A percentile compares a stretch with the other conserved stretches of the same genome.
Evolutionary conservation across 2,797 vertebrate species (phyloP).

Genomic region (Hirundo rustica): DNA sequence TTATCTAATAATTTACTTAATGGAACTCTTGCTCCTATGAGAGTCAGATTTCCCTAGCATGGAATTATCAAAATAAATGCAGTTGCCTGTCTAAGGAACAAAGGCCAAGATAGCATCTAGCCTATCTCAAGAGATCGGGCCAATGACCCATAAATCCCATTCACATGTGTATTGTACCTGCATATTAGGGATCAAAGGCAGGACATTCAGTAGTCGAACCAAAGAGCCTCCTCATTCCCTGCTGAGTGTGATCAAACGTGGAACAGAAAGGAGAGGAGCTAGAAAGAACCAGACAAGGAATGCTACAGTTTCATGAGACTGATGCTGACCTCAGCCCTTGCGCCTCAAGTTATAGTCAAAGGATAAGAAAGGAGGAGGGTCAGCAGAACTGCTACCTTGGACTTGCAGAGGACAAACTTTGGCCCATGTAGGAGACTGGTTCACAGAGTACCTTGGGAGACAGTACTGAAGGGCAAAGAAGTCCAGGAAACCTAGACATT

Average conservation of each 20-base stretch:
- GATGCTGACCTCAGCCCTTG: background rate
- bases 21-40: background rate
- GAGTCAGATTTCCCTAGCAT: background rate
- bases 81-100: background rate
- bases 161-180: background rate
- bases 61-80: conserved; percentile 13
- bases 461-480: background rate
- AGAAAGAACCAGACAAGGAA: background rate
- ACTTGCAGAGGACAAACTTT: background rate
- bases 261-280: background rate
- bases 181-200: background rate
- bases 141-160: background rate
- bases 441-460: background rate
- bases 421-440: background rate
- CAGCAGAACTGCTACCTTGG: background rate
- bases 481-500: background rate
- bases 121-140: background rate
- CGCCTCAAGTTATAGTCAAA: background rate
- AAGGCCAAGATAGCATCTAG: background rate
- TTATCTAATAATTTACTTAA: conserved; percentile 49
- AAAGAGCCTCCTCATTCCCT: background rate
- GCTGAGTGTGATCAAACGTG: background rate
- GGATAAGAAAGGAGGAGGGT: background rate
- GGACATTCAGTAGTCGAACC: background rate
- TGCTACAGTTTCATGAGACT: rapidly evolving